Evolutionary conservation across 2,113 vertebrate species (phyloP).

Genomic region (Baryphthengus martii): DNA sequence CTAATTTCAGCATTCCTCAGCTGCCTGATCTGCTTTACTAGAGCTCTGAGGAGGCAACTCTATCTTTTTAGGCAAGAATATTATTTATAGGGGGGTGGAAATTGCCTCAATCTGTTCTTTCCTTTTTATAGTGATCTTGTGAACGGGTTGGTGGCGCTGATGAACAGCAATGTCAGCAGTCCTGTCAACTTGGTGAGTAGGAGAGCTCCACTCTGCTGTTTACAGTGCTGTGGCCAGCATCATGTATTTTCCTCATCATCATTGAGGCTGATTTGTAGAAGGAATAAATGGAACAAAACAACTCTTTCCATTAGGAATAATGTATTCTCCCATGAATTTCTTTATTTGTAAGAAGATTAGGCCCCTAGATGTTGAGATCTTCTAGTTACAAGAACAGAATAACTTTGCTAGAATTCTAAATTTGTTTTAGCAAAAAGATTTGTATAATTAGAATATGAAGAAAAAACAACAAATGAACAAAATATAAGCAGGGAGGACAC

Average conservation of each 20-base stretch:
- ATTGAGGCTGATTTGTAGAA: neutral
- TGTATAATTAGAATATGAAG: neutral
- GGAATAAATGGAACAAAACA: neutral
- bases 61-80: neutral
- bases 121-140: slow-evolving; percentile 87
- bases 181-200: slow-evolving; percentile 95
- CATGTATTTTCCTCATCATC: neutral
- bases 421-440: neutral
- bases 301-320: neutral
- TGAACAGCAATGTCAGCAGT: slow-evolving; percentile 99
- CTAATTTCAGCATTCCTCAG: neutral
- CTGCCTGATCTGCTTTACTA: neutral
- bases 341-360: neutral
- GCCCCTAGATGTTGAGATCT: neutral
- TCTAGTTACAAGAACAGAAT: neutral
- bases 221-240: neutral
- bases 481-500: rapidly evolving
- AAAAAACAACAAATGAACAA: neutral
- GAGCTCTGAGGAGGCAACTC: neutral
- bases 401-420: neutral
- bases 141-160: slow-evolving; percentile 92
- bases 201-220: neutral
- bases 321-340: neutral
- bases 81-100: neutral
- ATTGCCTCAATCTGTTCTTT: neutral